These are phyloP conservation scores for Lasiommata megera DNA, from an alignment of 2,888 invertebrate genomes.

Conservation along the genomic window DNA sequence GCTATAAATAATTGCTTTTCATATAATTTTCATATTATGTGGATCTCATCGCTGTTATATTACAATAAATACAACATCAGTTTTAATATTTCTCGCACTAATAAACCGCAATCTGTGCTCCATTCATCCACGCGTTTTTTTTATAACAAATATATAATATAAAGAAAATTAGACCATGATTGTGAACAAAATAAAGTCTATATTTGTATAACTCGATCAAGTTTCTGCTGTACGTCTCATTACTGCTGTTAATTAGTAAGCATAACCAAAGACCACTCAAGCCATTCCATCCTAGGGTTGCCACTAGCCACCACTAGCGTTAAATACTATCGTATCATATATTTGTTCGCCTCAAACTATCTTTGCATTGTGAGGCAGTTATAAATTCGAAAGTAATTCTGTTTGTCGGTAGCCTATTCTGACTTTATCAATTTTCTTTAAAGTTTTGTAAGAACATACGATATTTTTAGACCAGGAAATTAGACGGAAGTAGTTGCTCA, in stretches of 20 bases:
- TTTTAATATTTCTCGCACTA: not conserved
- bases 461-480: too few species aligned
- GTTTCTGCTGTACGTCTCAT: conserved; percentile 25
- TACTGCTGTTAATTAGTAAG: conserved; percentile 34
- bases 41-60: not conserved
- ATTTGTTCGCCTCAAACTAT: too few species aligned
- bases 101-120: conserved; percentile 10
- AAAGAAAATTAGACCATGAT: not conserved
- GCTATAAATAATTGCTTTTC: too few species aligned
- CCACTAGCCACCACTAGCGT: not conserved
- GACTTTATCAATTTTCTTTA: too few species aligned
- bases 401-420: too few species aligned
- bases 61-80: not conserved
- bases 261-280: conserved; percentile 33
- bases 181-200: not conserved
- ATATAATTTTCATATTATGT: too few species aligned
- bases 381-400: too few species aligned
- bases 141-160: not conserved
- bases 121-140: conserved; percentile 1
- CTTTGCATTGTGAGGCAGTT: too few species aligned
- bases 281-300: conserved; percentile 17
- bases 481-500: too few species aligned
- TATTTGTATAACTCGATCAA: conserved; percentile 1
- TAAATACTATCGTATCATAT: too few species aligned
- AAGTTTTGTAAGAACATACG: too few species aligned